Evolutionary conservation across 2,113 vertebrate species (phyloP).

Genomic region (Lagenorhynchus albirostris): DNA sequence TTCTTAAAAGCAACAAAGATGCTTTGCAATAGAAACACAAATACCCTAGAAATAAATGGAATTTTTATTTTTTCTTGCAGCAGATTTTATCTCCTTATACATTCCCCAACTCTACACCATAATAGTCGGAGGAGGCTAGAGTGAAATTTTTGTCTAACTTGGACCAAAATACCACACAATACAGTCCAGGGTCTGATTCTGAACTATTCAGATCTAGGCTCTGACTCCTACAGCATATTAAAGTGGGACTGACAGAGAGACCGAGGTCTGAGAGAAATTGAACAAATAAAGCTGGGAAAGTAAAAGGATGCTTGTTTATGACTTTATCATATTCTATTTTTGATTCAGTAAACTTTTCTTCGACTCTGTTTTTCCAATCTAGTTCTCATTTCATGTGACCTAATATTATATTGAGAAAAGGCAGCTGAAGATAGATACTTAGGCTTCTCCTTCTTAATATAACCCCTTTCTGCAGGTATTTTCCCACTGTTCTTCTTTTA

Average conservation of each 20-base stretch:
- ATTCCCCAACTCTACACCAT: neutral
- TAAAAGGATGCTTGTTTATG: neutral
- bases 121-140: neutral
- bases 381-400: neutral
- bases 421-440: neutral
- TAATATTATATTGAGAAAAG: neutral
- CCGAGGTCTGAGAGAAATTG: neutral
- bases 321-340: neutral
- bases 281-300: neutral
- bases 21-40: neutral
- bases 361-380: neutral
- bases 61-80: neutral
- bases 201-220: neutral
- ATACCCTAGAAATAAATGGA: neutral
- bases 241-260: neutral
- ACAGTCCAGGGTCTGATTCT: neutral
- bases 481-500: neutral
- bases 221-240: no score
- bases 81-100: neutral
- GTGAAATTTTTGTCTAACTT: neutral
- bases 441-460: neutral
- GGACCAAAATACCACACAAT: neutral
- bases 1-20: neutral
- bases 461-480: neutral
- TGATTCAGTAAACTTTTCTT: neutral